These are phyloP conservation scores for pig (Sus scrofa) DNA, from an alignment of 2,113 vertebrate species.

Conservation along the genomic window T2T-Sscrofa CM000824.6:60737001-60737500, in stretches of 20 bases:
- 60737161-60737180: not conserved
- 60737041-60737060: not conserved
- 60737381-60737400: not conserved
- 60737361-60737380: not conserved
- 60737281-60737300: not conserved
- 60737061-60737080: not conserved
- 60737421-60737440: not conserved
- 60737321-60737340: not conserved
- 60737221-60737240: not conserved
- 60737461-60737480: not conserved
- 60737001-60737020: not conserved
- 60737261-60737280: not conserved
- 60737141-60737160: not conserved
- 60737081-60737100: not conserved
- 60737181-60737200: conserved; percentile 33
- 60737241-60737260: not conserved
- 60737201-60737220: not conserved
- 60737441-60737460: not conserved
- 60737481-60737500: not conserved
- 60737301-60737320: not conserved
- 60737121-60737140: not conserved
- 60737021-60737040: not conserved
- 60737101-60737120: not conserved
- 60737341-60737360: not conserved
- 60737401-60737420: not conserved